Base-by-base conservation (phyloP, 1,140 invertebrate species). In the Dolichoris vasculosae region DNA sequence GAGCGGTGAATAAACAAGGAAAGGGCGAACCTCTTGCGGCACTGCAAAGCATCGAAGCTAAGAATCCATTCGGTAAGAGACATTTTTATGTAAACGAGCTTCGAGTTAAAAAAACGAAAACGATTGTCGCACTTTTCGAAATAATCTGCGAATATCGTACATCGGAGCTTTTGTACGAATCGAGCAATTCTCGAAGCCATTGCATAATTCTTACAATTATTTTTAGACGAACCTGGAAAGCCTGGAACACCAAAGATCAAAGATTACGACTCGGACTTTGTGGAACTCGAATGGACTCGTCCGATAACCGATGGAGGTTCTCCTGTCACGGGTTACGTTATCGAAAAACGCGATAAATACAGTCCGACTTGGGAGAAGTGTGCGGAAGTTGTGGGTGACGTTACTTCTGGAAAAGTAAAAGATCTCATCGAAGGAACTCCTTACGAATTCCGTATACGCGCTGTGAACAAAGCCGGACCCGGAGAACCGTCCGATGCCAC, bases 11-110 rank as follows among this genome's bases (percentile, higher is more conserved):
- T 90, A 97, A 97, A 86, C 97, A 99, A 94, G 99, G 99, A 76
- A 97, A 97, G 92, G 99, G 98, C 38, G 98, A 99, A 89, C 98
- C 98, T 32, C 94, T 99, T 2, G 96, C 97, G 1, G 96, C 98
- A 30, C 94, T 95, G n/a, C 96, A 97, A 89, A 95, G 97, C n/a
- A 98, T 97, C 87, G 96, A 99, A 92, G 99, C 99, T 69, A 99
- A 99, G 92, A 99, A 99, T 97, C 99, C 99, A 73, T 99, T 97
- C 93, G 98, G 97, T 95, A 94, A 95, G n/a, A n/a, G n/a, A n/a
- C n/a, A n/a, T n/a, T n/a, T n/a, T n/a, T n/a, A n/a, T n/a, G n/a
- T n/a, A n/a, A n/a, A n/a, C n/a, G n/a, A n/a, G n/a, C n/a, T n/a
- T n/a, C n/a, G n/a, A n/a, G n/a, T n/a, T n/a, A n/a, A n/a, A n/a